Base-by-base conservation (phyloP, 2,113 vertebrate genomes). In the Lepus americanus region DNA sequence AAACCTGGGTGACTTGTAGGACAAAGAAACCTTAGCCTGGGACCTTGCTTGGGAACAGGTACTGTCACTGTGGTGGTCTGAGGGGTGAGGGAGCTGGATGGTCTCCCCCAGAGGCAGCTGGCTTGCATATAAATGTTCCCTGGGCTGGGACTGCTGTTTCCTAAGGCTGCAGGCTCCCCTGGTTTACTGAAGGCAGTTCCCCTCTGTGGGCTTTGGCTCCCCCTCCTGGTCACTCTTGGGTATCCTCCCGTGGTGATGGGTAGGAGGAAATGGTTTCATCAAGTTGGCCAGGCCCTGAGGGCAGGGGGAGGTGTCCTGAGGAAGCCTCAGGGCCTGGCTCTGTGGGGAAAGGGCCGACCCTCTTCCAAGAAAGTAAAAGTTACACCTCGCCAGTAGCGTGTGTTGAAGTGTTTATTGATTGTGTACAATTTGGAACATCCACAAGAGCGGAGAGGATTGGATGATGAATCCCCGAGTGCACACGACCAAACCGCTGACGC, bases 161-260 rank as follows among this genome's bases (percentile, higher is more conserved):
- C 92, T 88, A 9, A 86, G 19, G 59, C 90, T 92, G 22, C 69
- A 49, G 61, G 63, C 25, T 83, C 33, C 53, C 0, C 74, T 70
- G 69, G 81, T 66, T 33, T 63, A 8, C n/a, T 3, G 22, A 49
- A 64, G 70, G 82, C 13, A 19, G 70, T 16, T 93, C 94, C 61
- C 96, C 96, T 89, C 0, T 5, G 13, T 53, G 66, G 94, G 89
- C 96, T 97, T 88, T 96, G 94, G 91, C 94, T 92, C 93, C 96
- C 95, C 79, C 85, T 95, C 66, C 92, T 94, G 89, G 87, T 74
- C 59, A 80, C 49, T 95, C 55, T 59, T 77, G 44, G 31, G 67
- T 70, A 39, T 39, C 88, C 91, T 91, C 51, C 63, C 51, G 0
- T 84, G 95, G 95, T 96, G 90, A 69, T 33, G 95, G 95, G 76